These are phyloP conservation scores for Neotragus moschatus DNA, from an alignment of 2,113 vertebrate species.

Conservation along the genomic window DNA sequence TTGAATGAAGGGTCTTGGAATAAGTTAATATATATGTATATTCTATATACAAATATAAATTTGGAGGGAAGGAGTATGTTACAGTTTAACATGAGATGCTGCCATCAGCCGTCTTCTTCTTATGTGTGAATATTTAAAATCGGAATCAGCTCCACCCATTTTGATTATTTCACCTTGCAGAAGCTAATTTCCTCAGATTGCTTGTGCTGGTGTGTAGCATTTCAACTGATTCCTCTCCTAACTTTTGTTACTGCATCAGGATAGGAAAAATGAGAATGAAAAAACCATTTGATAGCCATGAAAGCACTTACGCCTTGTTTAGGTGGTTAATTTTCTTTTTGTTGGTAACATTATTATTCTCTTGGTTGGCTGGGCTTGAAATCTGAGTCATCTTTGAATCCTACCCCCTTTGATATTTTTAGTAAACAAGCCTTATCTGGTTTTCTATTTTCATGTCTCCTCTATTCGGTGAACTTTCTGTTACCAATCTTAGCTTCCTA, in stretches of 20 bases:
- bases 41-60: background rate
- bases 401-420: background rate
- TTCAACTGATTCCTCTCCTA: background rate
- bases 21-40: background rate
- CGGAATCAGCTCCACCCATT: background rate
- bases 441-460: constrained; percentile 17
- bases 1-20: background rate
- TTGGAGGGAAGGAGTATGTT: background rate
- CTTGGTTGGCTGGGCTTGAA: background rate
- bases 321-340: background rate
- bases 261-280: background rate
- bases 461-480: background rate
- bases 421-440: background rate
- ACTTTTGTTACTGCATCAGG: background rate
- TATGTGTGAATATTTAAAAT: background rate
- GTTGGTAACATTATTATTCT: background rate
- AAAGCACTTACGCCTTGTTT: background rate
- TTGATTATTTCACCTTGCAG: background rate
- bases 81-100: background rate
- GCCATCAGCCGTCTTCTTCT: background rate
- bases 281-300: background rate
- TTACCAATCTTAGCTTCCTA: constrained; percentile 14
- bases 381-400: constrained; percentile 1
- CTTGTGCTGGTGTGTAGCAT: background rate
- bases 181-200: background rate